phyloP scores from a whole-genome alignment of 2,113 vertebrate species.

The Trochalopteron elliotii region DNA sequence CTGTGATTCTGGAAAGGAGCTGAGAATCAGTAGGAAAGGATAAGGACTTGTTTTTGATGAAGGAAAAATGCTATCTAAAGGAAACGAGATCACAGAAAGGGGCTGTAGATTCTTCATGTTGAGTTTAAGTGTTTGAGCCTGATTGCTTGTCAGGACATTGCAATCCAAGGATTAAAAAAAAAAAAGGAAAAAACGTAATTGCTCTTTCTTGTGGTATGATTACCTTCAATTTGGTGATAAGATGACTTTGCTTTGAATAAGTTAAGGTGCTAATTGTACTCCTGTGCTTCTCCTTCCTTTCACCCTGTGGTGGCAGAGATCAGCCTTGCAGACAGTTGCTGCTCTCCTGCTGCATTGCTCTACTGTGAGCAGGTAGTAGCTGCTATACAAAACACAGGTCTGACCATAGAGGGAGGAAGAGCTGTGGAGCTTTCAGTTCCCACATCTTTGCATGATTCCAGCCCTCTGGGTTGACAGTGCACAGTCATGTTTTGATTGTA shows the following conservation, averaged over 20 bases:
- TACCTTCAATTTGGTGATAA: neutral
- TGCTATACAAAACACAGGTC: neutral
- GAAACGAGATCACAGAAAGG: neutral
- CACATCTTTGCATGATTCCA: neutral
- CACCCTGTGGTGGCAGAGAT: neutral
- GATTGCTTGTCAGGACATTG: neutral
- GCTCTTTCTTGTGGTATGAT: neutral
- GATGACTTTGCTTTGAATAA: neutral
- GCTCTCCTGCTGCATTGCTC: neutral
- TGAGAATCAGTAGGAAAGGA: neutral
- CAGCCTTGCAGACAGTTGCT: neutral
- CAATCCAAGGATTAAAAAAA: neutral
- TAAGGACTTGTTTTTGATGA: neutral
- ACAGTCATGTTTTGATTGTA: neutral
- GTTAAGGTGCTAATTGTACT: neutral
- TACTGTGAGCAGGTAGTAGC: neutral
- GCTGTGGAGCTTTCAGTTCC: neutral
- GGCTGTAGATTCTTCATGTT: neutral
- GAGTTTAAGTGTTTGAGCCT: neutral
- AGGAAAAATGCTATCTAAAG: neutral
- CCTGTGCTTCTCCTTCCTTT: neutral
- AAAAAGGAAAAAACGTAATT: neutral
- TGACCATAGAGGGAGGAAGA: neutral
- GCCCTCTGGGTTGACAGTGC: fast-evolving
- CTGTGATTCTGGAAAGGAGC: neutral